These are phyloP conservation scores for Lycaena phlaeas DNA, from an alignment of 2,888 invertebrate species.

Conservation along the genomic window DNA sequence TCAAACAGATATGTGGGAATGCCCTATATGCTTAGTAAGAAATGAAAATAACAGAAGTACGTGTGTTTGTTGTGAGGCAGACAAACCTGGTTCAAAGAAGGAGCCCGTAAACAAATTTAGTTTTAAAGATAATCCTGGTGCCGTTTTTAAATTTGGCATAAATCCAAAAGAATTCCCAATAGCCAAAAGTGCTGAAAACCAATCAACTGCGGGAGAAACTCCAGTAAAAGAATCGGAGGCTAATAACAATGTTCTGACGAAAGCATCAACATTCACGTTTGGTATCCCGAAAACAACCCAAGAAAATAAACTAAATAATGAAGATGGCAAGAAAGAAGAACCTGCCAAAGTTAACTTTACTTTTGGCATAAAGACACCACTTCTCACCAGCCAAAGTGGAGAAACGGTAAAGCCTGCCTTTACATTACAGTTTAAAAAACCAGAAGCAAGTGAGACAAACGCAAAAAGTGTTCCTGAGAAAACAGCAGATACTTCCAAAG, in stretches of 20 bases:
- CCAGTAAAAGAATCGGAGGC: constrained; percentile 14
- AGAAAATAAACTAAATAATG: constrained; percentile 20
- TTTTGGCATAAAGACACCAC: constrained; percentile 40
- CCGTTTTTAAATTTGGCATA: constrained; percentile 48
- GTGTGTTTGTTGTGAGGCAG: constrained; percentile 47
- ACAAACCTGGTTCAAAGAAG: constrained; percentile 24
- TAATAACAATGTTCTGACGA: constrained; percentile 44
- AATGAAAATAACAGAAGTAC: constrained; percentile 35
- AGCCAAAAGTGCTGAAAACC: constrained; percentile 1
- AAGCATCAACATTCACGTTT: constrained; percentile 35
- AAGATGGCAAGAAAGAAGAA: constrained; percentile 20
- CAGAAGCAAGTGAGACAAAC: not conserved
- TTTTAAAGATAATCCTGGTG: constrained; percentile 27
- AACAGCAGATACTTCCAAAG: not conserved
- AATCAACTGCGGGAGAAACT: constrained; percentile 22
- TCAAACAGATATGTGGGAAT: constrained; percentile 48
- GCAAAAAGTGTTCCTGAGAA: not conserved
- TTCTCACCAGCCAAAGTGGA: constrained; percentile 11
- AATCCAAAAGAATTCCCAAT: constrained; percentile 9
- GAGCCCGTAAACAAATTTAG: constrained; percentile 33
- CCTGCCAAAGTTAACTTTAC: constrained; percentile 32
- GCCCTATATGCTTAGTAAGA: constrained; percentile 41
- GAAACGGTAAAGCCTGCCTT: constrained; percentile 13
- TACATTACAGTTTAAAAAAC: not conserved
- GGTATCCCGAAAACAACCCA: constrained; percentile 28